These are phyloP conservation scores for Glyphotaelius pellucidus DNA, from an alignment of 2,888 invertebrate genomes.

Conservation along the genomic window DNA sequence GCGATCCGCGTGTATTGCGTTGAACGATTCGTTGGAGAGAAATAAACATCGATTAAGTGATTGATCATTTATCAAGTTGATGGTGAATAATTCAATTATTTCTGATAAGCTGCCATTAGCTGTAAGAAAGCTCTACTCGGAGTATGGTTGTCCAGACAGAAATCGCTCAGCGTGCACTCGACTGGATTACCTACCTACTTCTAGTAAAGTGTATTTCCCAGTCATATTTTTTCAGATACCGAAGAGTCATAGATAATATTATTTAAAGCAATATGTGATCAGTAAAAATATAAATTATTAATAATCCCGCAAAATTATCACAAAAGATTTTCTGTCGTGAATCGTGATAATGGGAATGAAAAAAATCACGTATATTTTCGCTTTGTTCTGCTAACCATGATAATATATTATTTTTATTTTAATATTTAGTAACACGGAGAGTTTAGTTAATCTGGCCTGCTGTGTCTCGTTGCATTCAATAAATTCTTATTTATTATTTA, in stretches of 20 bases:
- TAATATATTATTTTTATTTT: neutral
- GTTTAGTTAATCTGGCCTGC: neutral
- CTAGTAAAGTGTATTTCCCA: constrained; percentile 10
- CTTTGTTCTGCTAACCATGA: neutral
- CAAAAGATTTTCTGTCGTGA: neutral
- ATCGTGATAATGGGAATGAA: constrained; percentile 2
- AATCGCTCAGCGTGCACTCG: neutral
- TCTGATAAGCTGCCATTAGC: neutral
- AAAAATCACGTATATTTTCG: neutral
- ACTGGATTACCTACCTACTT: neutral
- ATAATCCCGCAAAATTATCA: neutral
- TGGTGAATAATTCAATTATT: neutral
- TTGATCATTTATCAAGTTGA: neutral
- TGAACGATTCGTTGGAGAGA: neutral
- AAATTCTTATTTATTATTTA: too few relatives aligned
- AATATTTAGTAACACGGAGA: neutral
- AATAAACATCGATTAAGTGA: neutral
- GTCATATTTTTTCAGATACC: constrained; percentile 26
- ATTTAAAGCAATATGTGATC: constrained; percentile 38
- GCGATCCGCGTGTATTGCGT: neutral
- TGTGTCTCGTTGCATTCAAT: neutral
- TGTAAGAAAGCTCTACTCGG: neutral
- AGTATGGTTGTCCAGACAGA: too few relatives aligned
- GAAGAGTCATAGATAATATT: constrained; percentile 38
- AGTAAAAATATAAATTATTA: constrained; percentile 7